Evolutionary conservation across 2,113 vertebrate species (phyloP).

Genomic region (Condylura cristata): DNA sequence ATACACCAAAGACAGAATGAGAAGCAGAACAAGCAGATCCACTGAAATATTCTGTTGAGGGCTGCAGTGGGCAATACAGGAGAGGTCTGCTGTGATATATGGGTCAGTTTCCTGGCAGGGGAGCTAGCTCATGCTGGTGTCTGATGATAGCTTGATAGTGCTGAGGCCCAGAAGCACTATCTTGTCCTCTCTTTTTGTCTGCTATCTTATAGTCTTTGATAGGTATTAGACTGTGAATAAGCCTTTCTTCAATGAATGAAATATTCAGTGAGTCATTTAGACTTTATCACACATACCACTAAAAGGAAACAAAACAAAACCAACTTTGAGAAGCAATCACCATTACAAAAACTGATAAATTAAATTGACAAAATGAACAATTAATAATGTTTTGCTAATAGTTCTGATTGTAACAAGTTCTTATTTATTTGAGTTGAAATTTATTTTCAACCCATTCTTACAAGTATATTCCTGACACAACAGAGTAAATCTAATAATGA

Average conservation of each 20-base stretch:
- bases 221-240: neutral
- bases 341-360: neutral
- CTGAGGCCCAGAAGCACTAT: neutral
- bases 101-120: too few species aligned
- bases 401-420: neutral
- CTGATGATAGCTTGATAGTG: too few species aligned
- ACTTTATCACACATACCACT: neutral
- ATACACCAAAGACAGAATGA: too few species aligned
- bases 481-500: neutral
- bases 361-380: neutral
- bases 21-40: too few species aligned
- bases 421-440: slow-evolving; percentile 17
- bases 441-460: neutral
- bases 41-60: too few species aligned
- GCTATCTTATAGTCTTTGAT: neutral
- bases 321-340: neutral
- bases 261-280: neutral
- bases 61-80: too few species aligned
- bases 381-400: neutral
- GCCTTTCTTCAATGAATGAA: slow-evolving; percentile 26
- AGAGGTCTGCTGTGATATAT: too few species aligned
- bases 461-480: neutral
- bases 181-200: neutral
- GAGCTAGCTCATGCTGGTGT: too few species aligned
- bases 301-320: neutral